Conservation (phyloP, 2,888 invertebrate species). For the Seira sanloemensis region DNA sequence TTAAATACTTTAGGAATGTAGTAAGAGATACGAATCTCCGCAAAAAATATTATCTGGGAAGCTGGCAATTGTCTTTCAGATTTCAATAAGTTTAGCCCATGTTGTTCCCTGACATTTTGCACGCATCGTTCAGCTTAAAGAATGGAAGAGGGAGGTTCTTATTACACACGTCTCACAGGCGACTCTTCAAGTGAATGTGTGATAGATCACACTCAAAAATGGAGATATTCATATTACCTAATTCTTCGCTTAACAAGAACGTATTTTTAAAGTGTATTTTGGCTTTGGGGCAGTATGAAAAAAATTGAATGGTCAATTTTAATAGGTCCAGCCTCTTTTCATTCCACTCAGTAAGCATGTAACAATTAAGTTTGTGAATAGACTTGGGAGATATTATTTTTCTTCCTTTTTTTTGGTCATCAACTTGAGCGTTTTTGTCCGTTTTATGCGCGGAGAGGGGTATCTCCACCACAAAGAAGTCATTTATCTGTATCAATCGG, state of each 20-base stretch:
- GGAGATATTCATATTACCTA: too few species aligned
- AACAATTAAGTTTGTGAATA: constrained; percentile 44
- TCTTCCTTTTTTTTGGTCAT: constrained; percentile 30
- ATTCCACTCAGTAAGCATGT: constrained; percentile 40
- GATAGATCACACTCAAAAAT: too few species aligned
- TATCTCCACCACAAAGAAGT: not conserved
- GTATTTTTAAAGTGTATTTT: too few species aligned
- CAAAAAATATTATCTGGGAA: not conserved
- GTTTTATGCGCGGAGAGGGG: not conserved
- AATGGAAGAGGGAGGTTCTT: too few species aligned
- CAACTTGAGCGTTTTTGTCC: constrained; percentile 25
- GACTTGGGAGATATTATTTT: not conserved
- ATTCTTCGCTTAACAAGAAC: too few species aligned
- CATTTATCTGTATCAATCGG: constrained; percentile 21
- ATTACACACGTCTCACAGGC: too few species aligned
- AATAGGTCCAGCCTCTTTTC: not conserved
- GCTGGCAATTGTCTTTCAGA: not conserved
- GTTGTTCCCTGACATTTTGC: not conserved
- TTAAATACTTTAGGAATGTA: not conserved
- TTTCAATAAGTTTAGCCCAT: too few species aligned
- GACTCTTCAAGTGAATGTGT: too few species aligned
- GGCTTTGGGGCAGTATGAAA: not conserved
- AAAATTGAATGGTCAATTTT: not conserved
- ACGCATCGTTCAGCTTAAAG: not conserved
- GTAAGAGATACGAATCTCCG: not conserved